Percentiles rank a stretch among this genome's conserved stretches.
Evolutionary conservation across 2,113 vertebrate species (phyloP).

Genomic region (Amblyopsis rosae): DNA sequence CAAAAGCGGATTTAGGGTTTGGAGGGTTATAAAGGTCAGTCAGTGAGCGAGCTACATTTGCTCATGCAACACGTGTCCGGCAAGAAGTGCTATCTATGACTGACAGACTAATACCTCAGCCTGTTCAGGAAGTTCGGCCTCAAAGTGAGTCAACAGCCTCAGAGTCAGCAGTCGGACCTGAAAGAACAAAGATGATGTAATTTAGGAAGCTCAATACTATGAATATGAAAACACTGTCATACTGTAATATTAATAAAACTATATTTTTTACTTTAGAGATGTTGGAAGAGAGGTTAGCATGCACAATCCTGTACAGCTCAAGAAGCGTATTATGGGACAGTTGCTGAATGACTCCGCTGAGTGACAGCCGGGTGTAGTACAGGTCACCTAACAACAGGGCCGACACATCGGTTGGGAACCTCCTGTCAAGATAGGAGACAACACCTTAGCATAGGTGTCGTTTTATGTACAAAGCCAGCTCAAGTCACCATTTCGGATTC

Average conservation of each 20-base stretch:
- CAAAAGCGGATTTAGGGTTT: too few species aligned
- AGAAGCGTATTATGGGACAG: conserved; percentile 83
- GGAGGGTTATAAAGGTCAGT: too few species aligned
- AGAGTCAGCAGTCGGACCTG: conserved; percentile 91
- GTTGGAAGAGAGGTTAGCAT: conserved; percentile 87
- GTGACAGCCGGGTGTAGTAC: conserved; percentile 87
- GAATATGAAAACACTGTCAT: neutral
- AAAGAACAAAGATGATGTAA: neutral
- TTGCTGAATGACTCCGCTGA: conserved; percentile 83
- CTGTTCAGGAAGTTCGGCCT: conserved; percentile 70
- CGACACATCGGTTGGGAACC: conserved; percentile 84
- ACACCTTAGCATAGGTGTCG: neutral
- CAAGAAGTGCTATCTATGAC: neutral
- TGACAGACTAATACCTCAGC: conserved; percentile 77
- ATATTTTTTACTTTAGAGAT: conserved; percentile 81
- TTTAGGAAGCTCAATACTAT: conserved; percentile 4
- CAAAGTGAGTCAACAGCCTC: conserved; percentile 91
- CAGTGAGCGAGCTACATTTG: too few species aligned
- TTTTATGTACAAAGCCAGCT: too few species aligned
- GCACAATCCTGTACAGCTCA: conserved; percentile 82
- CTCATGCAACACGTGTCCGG: too few species aligned
- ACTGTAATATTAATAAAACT: neutral
- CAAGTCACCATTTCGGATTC: too few species aligned
- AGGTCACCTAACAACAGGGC: conserved; percentile 88
- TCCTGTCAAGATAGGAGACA: conserved; percentile 61